These are phyloP conservation scores for Ommatoiulus sabulosus DNA, from an alignment of 2,888 invertebrate species.

Conservation along the genomic window DNA sequence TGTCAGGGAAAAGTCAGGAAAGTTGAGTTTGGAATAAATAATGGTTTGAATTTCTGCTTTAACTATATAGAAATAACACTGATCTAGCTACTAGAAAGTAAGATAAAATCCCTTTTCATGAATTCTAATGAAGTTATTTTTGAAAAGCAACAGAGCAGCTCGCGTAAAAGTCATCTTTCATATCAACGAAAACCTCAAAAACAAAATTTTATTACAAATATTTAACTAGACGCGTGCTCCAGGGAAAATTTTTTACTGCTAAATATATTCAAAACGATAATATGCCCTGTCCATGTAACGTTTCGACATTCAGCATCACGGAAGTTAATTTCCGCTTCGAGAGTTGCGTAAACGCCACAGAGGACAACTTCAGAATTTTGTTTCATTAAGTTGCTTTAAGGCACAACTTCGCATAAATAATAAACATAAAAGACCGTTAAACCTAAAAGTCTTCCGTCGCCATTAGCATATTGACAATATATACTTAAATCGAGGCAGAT, in stretches of 20 bases:
- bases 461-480: not conserved
- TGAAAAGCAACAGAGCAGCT: not conserved
- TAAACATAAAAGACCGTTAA: not conserved
- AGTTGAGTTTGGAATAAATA: no score
- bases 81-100: not conserved
- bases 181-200: no score
- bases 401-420: not conserved
- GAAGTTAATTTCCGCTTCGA: conserved; percentile 9
- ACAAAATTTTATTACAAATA: no score
- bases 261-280: not conserved
- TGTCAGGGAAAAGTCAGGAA: no score
- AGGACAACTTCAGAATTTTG: not conserved
- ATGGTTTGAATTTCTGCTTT: no score
- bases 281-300: not conserved
- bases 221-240: not conserved
- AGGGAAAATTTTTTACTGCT: not conserved
- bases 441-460: not conserved
- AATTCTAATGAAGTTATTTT: not conserved
- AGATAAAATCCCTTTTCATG: not conserved
- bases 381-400: not conserved
- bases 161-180: no score
- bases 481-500: not conserved
- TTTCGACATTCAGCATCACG: not conserved
- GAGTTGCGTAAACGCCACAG: not conserved
- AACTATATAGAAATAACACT: not conserved